A percentile compares a stretch with the other conserved stretches of the same genome.
These are phyloP conservation scores for Phrynocephalus vlangalii DNA, from an alignment of 2,797 vertebrate genomes.

Conservation along the genomic window DNA sequence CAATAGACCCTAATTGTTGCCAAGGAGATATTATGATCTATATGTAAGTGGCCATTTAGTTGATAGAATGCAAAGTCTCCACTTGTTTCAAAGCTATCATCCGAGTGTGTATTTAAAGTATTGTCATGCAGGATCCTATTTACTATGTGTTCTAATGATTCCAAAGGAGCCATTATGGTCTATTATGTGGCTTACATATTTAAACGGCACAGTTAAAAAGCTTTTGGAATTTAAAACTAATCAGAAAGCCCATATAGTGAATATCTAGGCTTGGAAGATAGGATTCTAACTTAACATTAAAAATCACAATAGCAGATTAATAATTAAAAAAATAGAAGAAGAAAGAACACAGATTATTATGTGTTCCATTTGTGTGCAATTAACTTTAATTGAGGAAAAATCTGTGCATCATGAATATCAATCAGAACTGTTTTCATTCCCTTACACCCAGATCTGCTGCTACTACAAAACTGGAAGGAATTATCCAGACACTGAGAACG, in stretches of 20 bases:
- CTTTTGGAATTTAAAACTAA: constrained; percentile 74
- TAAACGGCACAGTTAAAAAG: constrained; percentile 75
- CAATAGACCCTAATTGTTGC: constrained; percentile 73
- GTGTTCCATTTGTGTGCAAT: constrained; percentile 53
- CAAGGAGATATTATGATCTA: constrained; percentile 67
- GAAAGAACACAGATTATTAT: constrained; percentile 59
- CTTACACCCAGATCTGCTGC: constrained; percentile 19
- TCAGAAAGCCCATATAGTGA: constrained; percentile 72
- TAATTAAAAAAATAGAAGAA: constrained; percentile 26
- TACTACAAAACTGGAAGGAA: constrained; percentile 34
- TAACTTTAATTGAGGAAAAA: constrained; percentile 52
- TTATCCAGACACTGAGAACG: constrained; percentile 40
- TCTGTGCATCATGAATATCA: background rate
- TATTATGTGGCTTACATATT: constrained; percentile 77
- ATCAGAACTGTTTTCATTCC: constrained; percentile 33
- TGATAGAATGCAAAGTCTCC: constrained; percentile 66
- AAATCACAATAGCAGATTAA: constrained; percentile 65
- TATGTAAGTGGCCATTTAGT: constrained; percentile 68
- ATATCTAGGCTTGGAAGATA: constrained; percentile 73
- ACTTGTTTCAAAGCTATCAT: constrained; percentile 67
- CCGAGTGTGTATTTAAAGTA: constrained; percentile 70
- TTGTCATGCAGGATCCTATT: constrained; percentile 72
- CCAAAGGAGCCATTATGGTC: constrained; percentile 75
- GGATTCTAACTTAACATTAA: constrained; percentile 75
- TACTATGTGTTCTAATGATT: constrained; percentile 76